Evolutionary conservation across 2,797 vertebrate genomes (phyloP), one percentile per base, ranked within the genome.

Genomic region (Melanogrammus aeglefinus): DNA sequence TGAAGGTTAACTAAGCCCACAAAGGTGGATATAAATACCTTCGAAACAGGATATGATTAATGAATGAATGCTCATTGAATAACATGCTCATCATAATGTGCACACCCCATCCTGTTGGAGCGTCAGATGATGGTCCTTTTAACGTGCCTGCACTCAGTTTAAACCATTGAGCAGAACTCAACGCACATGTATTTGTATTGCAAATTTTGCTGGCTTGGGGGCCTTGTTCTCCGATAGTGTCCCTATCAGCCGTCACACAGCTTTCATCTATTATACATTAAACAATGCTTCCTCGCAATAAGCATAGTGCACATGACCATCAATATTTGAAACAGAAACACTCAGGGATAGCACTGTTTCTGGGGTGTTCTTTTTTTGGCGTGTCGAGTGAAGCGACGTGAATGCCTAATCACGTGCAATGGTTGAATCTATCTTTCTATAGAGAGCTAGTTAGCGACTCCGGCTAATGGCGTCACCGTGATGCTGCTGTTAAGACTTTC

Each of bases 311-410:
- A 80, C 83, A 80, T 82, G 18, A 73, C 77, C 84, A 91, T 92
- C 75, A 91, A 92, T 91, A 91, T 91, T 90, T 91, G 77, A 91
- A 81, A 82, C 79, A 75, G 77, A 80, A 80, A 81, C 86, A 88
- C 90, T 89, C 82, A 83, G 71, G 74, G 74, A 75, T 24, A 79
- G 84, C 81, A 72, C 78, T 21, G 70, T 31, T 35, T 9, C 12
- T 75, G 75, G 57, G 35, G 76, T 31, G 27, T 12, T 2, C 0
- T 31, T 31, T 5, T 3, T 31, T 27, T 27, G 9, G 29, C 3
- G 73, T 80, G 85, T 85, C 82, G 80, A 73, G 36, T 24, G 66
- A 83, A 70, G 69, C 24, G 4, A 70, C 69, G 14, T 31, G 13
- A 70, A 27, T 31, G 29, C 69, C 29, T 70, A 24, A 70, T 70